Base-by-base conservation (phyloP, 1,140 invertebrate species). In the Macrobrachium nipponense region DNA sequence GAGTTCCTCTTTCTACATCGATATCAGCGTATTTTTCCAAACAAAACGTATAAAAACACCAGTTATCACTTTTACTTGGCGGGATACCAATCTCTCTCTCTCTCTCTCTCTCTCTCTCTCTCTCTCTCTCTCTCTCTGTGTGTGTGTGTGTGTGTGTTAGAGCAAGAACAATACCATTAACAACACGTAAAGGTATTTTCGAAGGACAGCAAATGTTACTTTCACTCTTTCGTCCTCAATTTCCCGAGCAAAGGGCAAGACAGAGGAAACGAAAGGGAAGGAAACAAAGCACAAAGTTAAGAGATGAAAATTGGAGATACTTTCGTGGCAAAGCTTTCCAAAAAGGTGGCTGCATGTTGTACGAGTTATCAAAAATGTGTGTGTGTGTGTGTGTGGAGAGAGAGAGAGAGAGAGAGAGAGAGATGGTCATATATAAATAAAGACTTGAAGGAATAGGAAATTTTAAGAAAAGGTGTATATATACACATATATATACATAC, bases 111-210 rank as follows among this genome's bases (percentile, higher is more conserved):
- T 62, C 78, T 80, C 78, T 64, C 27, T 64, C 59, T 80, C 78
- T 64, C 78, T 80, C 78, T 80, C 78, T 17, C 78, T 80, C 59
- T 80, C 78, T 80, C 78, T 80, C 78, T 80, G 60, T 80, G 60
- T 80, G 60, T 80, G 60, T 80, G 60, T 80, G 60, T 80, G 60
- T 61, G 15, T 80, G 20, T 20, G 11, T 64, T 61, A 7, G 27
- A 1, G 1, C 27, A 36, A 36, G 27, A 36, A 1, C 1, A 36
- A 1, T 2, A 36, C 27, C 27, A 36, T 36, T 36, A 1, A 36
- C 27, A 36, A 36, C 27, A 36, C 27, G 27, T 36, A 36, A 36
- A 36, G 27, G 27, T 36, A 4, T 36, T 36, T 36, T 36, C 27
- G 27, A 36, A 36, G 27, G 27, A 36, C 27, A 36, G 1, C 27